phyloP scores from a whole-genome alignment of 2,888 invertebrate species.

The Hyposoter dolosus region DNA sequence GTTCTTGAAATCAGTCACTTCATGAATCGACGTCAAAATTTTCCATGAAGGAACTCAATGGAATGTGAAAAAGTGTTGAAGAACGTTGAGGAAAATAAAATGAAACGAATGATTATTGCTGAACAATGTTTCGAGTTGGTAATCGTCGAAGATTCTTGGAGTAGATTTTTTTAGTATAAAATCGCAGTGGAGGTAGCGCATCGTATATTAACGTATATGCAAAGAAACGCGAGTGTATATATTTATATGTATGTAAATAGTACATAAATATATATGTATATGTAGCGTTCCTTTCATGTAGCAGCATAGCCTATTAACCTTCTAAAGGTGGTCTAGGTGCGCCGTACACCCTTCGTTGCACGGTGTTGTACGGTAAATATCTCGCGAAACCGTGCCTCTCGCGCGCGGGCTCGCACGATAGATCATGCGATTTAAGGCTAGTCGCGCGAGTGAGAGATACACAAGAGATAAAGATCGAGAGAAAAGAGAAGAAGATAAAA shows the following conservation, averaged over 20 bases:
- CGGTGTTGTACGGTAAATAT: slow-evolving; percentile 58
- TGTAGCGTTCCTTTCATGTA: slow-evolving; percentile 60
- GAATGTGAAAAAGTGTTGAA: not conserved
- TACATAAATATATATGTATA: slow-evolving; percentile 20
- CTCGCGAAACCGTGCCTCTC: slow-evolving; percentile 53
- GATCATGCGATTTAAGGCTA: slow-evolving; percentile 63
- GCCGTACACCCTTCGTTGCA: slow-evolving; percentile 73
- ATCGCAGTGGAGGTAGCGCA: slow-evolving; percentile 17
- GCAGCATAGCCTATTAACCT: slow-evolving; percentile 76
- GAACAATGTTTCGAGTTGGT: slow-evolving; percentile 5
- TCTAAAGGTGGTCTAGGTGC: slow-evolving; percentile 80
- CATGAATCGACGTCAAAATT: no score
- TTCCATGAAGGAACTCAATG: not conserved
- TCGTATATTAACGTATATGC: slow-evolving; percentile 16
- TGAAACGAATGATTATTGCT: not conserved
- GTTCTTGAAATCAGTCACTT: no score
- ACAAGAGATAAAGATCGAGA: slow-evolving; percentile 58
- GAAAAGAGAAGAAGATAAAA: slow-evolving; percentile 20
- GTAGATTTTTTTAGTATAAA: not conserved
- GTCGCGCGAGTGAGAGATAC: slow-evolving; percentile 46
- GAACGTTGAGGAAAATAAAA: not conserved
- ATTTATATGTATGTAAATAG: not conserved
- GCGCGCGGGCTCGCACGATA: slow-evolving; percentile 46
- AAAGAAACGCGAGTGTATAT: not conserved
- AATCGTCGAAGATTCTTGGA: not conserved